Evolutionary conservation across 2,888 invertebrate species (phyloP), one percentile per base, ranked within the genome.

Genomic region (Cataglyphis altisquamis): DNA sequence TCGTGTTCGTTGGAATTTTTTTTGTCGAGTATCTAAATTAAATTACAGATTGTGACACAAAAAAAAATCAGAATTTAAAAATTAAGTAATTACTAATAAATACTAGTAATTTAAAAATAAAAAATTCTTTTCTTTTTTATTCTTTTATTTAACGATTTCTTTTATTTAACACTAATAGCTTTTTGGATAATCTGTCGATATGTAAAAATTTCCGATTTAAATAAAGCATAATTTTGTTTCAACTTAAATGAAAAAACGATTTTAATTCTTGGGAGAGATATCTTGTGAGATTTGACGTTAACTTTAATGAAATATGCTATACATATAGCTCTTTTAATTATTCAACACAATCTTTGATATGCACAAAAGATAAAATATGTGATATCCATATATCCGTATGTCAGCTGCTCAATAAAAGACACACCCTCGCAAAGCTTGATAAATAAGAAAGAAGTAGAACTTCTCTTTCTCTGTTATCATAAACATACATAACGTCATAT

Each of bases 321-420:
- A n/a, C 4, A 62, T 60, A 25, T 25, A 60, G 2, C 1, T 18
- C 4, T 25, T 72, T 80, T 80, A 45, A 72, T 60, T 48, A 80
- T 72, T 72, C 72, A 80, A 6, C 21, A 5, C 29, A 9, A 41
- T 12, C 29, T 60, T 68, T 78, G 45, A 8, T 70, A 80, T 80
- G 72, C 72, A n/a, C n/a, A 45, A n/a, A 78, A 21, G 18, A 60
- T 48, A 8, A 60, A 60, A 55, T 29, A 29, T 36, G 25, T 45
- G 9, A 60, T 36, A 70, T 78, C 45, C 60, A 9, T 70, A 80
- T 9, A 18, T 57, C 25, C 25, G 62, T 9, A 48, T 55, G 3
- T 57, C 21, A 52, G 48, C n/a, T 32, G n/a, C 25, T 18, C 25
- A 36, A 60, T 32, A 29, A 77, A 60, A 67, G 15, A 41, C 29